phyloP scores from a whole-genome alignment of 2,797 vertebrate species.

The Myotis pilosus region DNA sequence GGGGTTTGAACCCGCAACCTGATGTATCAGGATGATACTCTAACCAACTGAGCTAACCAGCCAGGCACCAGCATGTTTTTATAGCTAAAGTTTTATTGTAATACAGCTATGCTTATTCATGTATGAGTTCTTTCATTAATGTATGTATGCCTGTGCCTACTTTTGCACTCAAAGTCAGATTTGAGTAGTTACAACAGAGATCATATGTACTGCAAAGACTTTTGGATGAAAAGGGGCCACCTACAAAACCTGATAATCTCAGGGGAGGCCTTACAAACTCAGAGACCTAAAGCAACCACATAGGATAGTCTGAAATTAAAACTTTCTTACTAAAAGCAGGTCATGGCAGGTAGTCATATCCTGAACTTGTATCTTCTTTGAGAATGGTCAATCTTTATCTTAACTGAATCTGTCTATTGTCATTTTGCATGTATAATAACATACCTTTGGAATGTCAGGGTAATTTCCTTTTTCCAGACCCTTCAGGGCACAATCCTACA shows the following conservation, averaged over 20 bases:
- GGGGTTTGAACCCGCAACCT: too few relatives aligned
- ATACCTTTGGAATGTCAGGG: background rate
- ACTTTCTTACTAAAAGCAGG: background rate
- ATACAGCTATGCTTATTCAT: background rate
- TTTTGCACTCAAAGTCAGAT: background rate
- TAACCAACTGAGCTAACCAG: too few relatives aligned
- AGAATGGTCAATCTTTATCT: background rate
- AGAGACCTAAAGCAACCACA: too few relatives aligned
- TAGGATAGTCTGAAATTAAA: background rate
- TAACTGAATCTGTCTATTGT: background rate
- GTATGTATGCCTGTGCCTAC: background rate
- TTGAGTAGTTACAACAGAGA: background rate
- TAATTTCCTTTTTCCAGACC: background rate
- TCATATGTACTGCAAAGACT: background rate
- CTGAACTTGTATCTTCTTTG: background rate
- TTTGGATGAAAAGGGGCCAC: too few relatives aligned
- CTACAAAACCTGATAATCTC: too few relatives aligned
- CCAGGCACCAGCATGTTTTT: background rate
- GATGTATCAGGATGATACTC: too few relatives aligned
- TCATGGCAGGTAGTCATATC: background rate
- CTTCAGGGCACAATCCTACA: background rate
- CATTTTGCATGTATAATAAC: background rate
- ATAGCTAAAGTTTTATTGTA: background rate
- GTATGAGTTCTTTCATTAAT: background rate
- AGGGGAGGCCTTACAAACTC: too few relatives aligned